A percentile compares a stretch with the other conserved stretches of the same genome.
phyloP scores from a whole-genome alignment of 2,113 vertebrate genomes.

The Gavia stellata region DNA sequence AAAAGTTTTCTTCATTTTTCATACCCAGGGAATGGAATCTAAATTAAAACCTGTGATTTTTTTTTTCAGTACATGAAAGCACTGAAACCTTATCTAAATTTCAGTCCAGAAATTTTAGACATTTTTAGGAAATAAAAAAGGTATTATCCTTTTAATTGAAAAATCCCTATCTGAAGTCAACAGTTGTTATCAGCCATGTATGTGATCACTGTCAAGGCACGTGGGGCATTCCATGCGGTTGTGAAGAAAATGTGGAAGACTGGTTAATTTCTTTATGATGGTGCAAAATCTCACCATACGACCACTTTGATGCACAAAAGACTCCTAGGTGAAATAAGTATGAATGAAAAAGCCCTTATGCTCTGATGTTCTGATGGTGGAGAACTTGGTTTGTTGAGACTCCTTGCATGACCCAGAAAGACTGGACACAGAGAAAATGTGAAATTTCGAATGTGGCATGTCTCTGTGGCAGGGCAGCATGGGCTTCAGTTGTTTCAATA shows the following conservation, averaged over 20 bases:
- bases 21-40: neutral
- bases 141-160: neutral
- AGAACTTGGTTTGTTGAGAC: neutral
- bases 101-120: neutral
- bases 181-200: neutral
- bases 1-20: neutral
- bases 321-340: fast-evolving
- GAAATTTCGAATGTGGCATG: neutral
- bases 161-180: neutral
- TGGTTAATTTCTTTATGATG: neutral
- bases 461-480: fast-evolving
- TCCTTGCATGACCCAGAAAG: neutral
- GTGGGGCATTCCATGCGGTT: fast-evolving
- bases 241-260: neutral
- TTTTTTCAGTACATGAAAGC: neutral
- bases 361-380: neutral
- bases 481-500: neutral
- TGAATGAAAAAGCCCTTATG: fast-evolving
- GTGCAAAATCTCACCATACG: neutral
- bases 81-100: neutral
- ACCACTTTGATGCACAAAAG: neutral
- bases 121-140: neutral
- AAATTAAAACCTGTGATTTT: neutral
- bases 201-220: neutral
- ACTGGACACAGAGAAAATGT: neutral